Percentiles rank a stretch among this genome's conserved stretches.
These are phyloP conservation scores for Sternarchorhynchus goeldii DNA, from an alignment of 2,797 vertebrate species.

Conservation along the genomic window DNA sequence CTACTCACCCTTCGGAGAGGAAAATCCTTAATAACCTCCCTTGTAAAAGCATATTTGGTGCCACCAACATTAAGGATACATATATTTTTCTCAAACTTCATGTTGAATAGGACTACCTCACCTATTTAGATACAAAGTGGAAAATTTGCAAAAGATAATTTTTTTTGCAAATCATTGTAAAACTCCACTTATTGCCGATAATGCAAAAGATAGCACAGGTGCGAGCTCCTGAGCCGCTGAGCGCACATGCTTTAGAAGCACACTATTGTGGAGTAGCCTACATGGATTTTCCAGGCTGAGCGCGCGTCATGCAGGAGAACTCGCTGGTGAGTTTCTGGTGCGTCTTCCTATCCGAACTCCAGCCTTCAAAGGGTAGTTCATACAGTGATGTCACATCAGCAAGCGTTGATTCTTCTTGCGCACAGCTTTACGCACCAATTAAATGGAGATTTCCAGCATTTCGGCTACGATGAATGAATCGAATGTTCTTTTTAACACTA, in stretches of 20 bases:
- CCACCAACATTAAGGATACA: slow-evolving; percentile 94
- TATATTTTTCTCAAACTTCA: slow-evolving; percentile 84
- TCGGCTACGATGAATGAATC: neutral
- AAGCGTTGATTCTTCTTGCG: slow-evolving; percentile 35
- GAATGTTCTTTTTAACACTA: neutral
- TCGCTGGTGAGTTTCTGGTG: slow-evolving; percentile 19
- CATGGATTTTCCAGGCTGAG: neutral
- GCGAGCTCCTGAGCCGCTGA: neutral
- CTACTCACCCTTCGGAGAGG: slow-evolving; percentile 93
- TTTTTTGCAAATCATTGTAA: slow-evolving; percentile 32
- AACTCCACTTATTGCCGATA: slow-evolving; percentile 14
- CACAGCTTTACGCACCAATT: neutral
- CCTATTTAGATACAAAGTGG: slow-evolving; percentile 11
- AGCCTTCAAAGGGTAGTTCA: slow-evolving; percentile 67
- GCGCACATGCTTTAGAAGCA: no score
- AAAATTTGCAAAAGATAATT: slow-evolving; percentile 6
- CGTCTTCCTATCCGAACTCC: slow-evolving; percentile 63
- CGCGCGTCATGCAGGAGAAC: slow-evolving; percentile 21
- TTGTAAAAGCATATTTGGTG: slow-evolving; percentile 91
- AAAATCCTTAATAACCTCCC: slow-evolving; percentile 95
- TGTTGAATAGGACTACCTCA: slow-evolving; percentile 53
- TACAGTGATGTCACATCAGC: slow-evolving; percentile 64
- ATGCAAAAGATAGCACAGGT: slow-evolving; percentile 9
- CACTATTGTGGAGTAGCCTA: neutral
- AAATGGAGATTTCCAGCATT: slow-evolving; percentile 32